Evolutionary conservation across 1,140 invertebrate species (phyloP).

Genomic region (Neelides sp.): DNA sequence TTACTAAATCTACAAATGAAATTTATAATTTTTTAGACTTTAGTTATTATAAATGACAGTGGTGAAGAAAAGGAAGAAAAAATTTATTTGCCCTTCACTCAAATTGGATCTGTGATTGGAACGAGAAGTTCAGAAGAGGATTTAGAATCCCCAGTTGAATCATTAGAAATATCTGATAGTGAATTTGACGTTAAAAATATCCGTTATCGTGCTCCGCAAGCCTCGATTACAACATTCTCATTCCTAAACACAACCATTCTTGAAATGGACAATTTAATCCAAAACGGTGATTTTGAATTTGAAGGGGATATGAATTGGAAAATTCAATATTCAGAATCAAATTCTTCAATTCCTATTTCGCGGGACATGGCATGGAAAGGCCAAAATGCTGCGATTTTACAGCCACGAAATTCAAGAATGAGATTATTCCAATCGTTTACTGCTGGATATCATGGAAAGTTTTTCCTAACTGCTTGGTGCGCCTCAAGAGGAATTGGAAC

Average conservation of each 20-base stretch:
- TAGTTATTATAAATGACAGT: constrained; percentile 13
- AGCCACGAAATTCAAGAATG: constrained; percentile 1
- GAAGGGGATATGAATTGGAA: background rate
- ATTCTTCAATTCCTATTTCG: too few relatives aligned
- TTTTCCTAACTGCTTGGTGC: constrained; percentile 15
- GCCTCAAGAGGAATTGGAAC: constrained; percentile 5
- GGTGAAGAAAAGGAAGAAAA: background rate
- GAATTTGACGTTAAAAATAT: background rate
- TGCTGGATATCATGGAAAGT: background rate
- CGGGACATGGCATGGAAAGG: background rate
- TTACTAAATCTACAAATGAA: background rate
- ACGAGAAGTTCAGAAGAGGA: constrained; percentile 12
- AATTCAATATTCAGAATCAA: background rate
- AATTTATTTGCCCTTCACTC: constrained; percentile 1
- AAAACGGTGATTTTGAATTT: constrained; percentile 18
- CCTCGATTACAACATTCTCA: constrained; percentile 15
- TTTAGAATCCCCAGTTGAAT: background rate
- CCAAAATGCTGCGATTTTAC: constrained; percentile 1
- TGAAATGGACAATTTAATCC: constrained; percentile 1
- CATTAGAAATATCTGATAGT: background rate
- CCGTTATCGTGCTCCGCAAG: constrained; percentile 5
- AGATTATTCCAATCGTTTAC: constrained; percentile 9
- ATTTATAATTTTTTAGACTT: constrained; percentile 1
- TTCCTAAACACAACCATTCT: background rate
- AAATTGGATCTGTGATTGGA: background rate